Base-by-base conservation (phyloP, 2,797 vertebrate genomes). In the Platyrinchus mystaceus region DNA sequence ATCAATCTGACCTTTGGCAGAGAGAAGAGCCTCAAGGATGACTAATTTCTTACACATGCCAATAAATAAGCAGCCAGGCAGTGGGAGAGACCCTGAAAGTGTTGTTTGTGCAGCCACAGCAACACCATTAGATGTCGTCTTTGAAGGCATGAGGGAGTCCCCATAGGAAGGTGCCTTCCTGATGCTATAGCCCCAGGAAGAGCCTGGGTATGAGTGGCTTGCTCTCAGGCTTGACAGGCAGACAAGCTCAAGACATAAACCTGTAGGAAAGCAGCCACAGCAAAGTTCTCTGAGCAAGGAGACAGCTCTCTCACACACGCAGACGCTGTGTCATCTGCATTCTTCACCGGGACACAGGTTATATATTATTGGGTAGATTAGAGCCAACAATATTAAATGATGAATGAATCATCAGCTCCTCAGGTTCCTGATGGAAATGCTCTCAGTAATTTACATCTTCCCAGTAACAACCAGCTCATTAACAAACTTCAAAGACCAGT, bases 301-400 rank as follows among this genome's bases (percentile, higher is more conserved):
- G 82, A 17, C 89, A 77, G 60, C 84, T 36, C 79, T 83, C 60
- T 63, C 58, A 30, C 87, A 84, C 81, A 26, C 5, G n/a, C 87
- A 96, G 89, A 93, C 82, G 3, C 76, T 93, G 92, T 82, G 88
- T 96, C 96, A 96, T 39, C 83, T 80, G 88, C 10, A 6, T 76
- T n/a, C 87, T 73, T 89, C 46, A 73, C 75, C 3, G 0, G 90
- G 83, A 80, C 75, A 80, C 82, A 87, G 91, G 84, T 46, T 70
- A 6, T 43, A 13, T 60, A 34, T 89, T 89, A 91, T 87, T 93
- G 94, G 78, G 81, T 36, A 80, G 96, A 91, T 83, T 80, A 87
- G 93, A 94, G 91, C 67, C 91, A 93, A 89, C 94, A 94, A 80
- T 80, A 96, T 85, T 92, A 93, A 92, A 89, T 60, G 93, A 83